Evolutionary conservation across 1,140 invertebrate genomes (phyloP), one percentile per base, ranked within the genome.

Genomic region (Dinothrombium tinctorium): DNA sequence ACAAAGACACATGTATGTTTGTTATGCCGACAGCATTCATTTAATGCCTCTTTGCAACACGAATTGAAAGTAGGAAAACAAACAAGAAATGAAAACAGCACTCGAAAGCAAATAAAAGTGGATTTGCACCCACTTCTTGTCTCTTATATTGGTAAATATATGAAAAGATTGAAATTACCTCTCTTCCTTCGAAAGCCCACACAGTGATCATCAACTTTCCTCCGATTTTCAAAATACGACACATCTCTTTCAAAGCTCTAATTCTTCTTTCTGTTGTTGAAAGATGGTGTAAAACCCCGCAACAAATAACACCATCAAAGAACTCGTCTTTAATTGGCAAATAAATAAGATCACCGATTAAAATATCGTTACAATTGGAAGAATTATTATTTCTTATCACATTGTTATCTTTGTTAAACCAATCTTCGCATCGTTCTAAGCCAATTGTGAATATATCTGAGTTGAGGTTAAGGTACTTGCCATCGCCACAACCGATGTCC

Each of bases 401-500:
- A 12, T 6, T 4, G 29, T 32, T 32, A 7, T 12, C 12, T 1
- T 32, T 32, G 29, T 32, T 32, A 12, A 32, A 32, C 29, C 29
- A 32, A 32, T 32, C 29, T 12, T 12, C n/a, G 17, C 29, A 32
- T 15, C 17, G n/a, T 56, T 95, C 87, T 52, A 75, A 78, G 1
- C 84, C 86, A 48, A 90, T 61, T 73, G 52, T 49, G 47, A 44
- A 46, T 31, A 42, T 32, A 25, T 44, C 33, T 4, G 33, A 12
- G 2, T 39, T 38, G 19, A 4, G 24, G 11, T 37, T 40, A 9
- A 96, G 67, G 64, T 96, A 95, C 68, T 96, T 96, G 35, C 89
- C 90, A 68, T 96, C 96, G 7, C 90, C 90, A 64, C 89, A 94
- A 4, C 92, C 92, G 42, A 94, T 67, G 61, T 98, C 90, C 0